Conservation (phyloP, 1,140 invertebrate species). For the Panagrolaimus sp. region DNA sequence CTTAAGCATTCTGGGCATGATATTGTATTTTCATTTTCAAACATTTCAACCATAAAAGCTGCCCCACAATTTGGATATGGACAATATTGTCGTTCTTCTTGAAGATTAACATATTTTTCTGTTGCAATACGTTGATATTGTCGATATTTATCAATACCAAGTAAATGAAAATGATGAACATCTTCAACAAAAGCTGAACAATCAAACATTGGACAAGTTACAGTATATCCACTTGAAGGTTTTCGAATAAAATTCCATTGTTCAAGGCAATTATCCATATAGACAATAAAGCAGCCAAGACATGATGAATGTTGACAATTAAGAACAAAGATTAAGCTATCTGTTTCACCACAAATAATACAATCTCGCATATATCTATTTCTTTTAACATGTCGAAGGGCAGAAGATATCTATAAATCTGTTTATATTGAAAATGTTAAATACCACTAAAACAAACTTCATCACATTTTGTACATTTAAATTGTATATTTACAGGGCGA, state of each 20-base stretch:
- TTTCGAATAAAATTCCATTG: constrained; percentile 28
- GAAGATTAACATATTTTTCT: constrained; percentile 27
- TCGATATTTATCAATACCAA: constrained; percentile 22
- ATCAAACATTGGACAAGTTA: constrained; percentile 29
- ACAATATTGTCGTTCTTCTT: constrained; percentile 28
- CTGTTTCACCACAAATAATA: constrained; percentile 33
- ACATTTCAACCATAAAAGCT: constrained; percentile 27
- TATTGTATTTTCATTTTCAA: constrained; percentile 18
- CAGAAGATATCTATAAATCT: constrained; percentile 20
- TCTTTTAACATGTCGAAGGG: constrained; percentile 19
- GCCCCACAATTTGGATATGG: constrained; percentile 30
- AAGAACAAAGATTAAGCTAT: constrained; percentile 19
- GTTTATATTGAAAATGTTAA: background rate
- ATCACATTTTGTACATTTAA: constrained; percentile 28
- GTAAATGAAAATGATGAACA: constrained; percentile 36
- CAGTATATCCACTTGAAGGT: constrained; percentile 26
- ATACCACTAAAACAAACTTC: constrained; percentile 9
- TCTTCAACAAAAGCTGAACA: constrained; percentile 22
- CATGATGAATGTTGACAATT: constrained; percentile 29
- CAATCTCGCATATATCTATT: constrained; percentile 24
- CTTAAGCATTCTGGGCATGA: constrained; percentile 30
- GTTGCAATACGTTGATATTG: constrained; percentile 27
- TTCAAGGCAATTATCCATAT: constrained; percentile 26
- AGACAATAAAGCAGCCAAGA: constrained; percentile 30
- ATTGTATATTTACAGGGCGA: constrained; percentile 16